Evolutionary conservation across 1,140 invertebrate species (phyloP).

Genomic region (Bactericera cockerelli): DNA sequence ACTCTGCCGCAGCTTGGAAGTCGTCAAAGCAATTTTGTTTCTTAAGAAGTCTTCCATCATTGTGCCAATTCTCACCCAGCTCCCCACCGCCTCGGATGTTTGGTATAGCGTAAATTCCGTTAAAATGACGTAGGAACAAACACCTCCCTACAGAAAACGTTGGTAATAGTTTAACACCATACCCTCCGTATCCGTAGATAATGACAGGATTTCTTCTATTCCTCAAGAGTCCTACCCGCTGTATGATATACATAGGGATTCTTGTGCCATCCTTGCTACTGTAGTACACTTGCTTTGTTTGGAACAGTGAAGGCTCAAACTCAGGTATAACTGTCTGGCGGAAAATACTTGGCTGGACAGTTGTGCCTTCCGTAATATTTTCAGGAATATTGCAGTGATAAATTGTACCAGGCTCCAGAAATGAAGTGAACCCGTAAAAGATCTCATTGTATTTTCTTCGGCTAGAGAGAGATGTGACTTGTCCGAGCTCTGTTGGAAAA

Average conservation of each 20-base stretch:
- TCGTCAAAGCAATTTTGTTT: slow-evolving; percentile 98
- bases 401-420: slow-evolving; percentile 82
- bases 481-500: slow-evolving; percentile 74
- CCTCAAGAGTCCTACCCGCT: slow-evolving; percentile 35
- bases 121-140: slow-evolving; percentile 79
- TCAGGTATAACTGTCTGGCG: slow-evolving; percentile 68
- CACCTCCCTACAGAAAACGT: slow-evolving; percentile 67
- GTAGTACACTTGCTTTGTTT: slow-evolving; percentile 60
- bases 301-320: slow-evolving; percentile 65
- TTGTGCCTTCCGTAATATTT: background rate
- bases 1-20: slow-evolving; percentile 85
- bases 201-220: slow-evolving; percentile 62
- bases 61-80: slow-evolving; percentile 95
- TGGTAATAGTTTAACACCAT: slow-evolving; percentile 83
- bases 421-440: slow-evolving; percentile 88
- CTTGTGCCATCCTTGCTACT: slow-evolving; percentile 85
- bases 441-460: slow-evolving; percentile 74
- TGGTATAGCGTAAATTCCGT: slow-evolving; percentile 34
- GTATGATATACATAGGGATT: slow-evolving; percentile 86
- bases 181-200: slow-evolving; percentile 95
- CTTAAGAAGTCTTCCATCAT: slow-evolving; percentile 73
- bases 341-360: slow-evolving; percentile 34
- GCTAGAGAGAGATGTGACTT: slow-evolving; percentile 66
- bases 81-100: slow-evolving; percentile 34
- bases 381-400: slow-evolving; percentile 43